Percentiles rank a stretch among this genome's conserved stretches.
Evolutionary conservation across 2,797 vertebrate genomes (phyloP).

Genomic region (Tinamus major): DNA sequence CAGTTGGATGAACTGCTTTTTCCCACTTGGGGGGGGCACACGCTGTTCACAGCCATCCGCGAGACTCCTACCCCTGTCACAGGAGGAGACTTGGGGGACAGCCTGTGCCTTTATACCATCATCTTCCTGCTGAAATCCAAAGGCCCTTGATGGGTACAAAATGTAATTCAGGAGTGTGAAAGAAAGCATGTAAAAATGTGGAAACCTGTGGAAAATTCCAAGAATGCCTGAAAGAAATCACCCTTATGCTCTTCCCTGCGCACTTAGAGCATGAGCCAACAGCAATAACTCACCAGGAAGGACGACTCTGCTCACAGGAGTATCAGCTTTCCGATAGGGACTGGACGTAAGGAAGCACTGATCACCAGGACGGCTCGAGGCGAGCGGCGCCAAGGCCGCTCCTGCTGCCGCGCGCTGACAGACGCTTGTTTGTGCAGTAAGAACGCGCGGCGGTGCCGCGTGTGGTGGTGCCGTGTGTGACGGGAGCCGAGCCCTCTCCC

Average conservation of each 20-base stretch:
- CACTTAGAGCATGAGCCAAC: slow-evolving; percentile 40
- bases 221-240: slow-evolving; percentile 14
- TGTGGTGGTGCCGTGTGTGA: background rate
- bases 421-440: background rate
- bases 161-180: background rate
- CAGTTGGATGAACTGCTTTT: background rate
- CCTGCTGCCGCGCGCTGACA: background rate
- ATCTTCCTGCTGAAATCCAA: background rate
- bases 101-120: background rate
- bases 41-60: background rate
- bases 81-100: background rate
- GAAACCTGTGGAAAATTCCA: slow-evolving; percentile 40
- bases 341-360: slow-evolving; percentile 40
- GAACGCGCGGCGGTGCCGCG: background rate
- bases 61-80: background rate
- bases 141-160: background rate
- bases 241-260: background rate
- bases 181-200: background rate
- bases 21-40: background rate
- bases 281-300: slow-evolving; percentile 2
- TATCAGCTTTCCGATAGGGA: slow-evolving; percentile 36
- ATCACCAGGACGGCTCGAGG: background rate
- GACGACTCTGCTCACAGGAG: slow-evolving; percentile 15
- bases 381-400: background rate
- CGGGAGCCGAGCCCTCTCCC: background rate